Evolutionary conservation across 2,888 invertebrate species (phyloP), one percentile per base, ranked within the genome.

Genomic region (Meiosimyza platycephala): DNA sequence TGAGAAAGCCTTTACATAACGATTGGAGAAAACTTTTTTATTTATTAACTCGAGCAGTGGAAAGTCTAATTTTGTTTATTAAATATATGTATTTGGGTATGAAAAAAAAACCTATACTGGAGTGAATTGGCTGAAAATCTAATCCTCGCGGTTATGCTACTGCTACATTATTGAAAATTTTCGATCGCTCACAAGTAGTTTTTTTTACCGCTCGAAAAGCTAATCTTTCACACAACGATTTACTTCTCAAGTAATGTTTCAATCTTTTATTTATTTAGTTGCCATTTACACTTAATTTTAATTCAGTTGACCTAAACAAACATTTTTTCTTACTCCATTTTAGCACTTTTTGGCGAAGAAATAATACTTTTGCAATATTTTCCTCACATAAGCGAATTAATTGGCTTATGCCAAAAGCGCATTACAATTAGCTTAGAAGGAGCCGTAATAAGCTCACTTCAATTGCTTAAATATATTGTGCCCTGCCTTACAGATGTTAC

Each of bases 281-380:
- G 54, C 11, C 6, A 1, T 54, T 16, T 13, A 12, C 54, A 54
- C 1, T 54, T 48, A 9, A 40, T 4, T 40, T 40, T 9, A 40
- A 7, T 40, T 28, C 28, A 28, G 4, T 28, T 28, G 4, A 28
- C 2, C 28, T 28, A 28, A 28, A 28, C 4, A 4, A 4, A 40
- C 3, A 7, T 40, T 40, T 40, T 40, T 40, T 57, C 54, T 54
- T 59, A 66, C 28, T 28, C 3, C 4, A 7, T 47, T 88, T 3
- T 84, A 93, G 94, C 91, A 55, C 89, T 96, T 80, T 96, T 95
- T 85, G 96, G 96, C 33, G 95, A 96, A 82, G 94, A 95, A 81
- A 90, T 97, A 74, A 93, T 97, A 81, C 89, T 96, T 77, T 89
- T 94, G 78, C 97, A 97, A 86, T 97, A 97, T 87, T 89, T 97